These are phyloP conservation scores for Helicoverpa assulta DNA, from an alignment of 2,888 invertebrate species.

Conservation along the genomic window DNA sequence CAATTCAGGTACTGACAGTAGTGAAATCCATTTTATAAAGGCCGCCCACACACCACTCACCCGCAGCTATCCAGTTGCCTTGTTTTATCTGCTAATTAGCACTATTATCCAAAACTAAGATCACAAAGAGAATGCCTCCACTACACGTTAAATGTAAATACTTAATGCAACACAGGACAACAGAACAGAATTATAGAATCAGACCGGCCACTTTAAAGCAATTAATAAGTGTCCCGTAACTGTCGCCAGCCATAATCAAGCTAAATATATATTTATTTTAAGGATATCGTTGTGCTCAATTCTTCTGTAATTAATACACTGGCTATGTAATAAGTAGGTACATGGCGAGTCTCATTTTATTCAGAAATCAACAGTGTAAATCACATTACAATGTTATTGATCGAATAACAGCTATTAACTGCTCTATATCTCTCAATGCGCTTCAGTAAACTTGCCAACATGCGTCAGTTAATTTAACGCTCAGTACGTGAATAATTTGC, in stretches of 20 bases:
- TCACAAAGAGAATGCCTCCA: slow-evolving; percentile 51
- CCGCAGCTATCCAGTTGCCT: slow-evolving; percentile 4
- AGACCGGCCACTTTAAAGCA: slow-evolving; percentile 26
- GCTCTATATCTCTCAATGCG: not conserved
- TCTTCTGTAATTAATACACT: no score
- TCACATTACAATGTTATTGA: not conserved
- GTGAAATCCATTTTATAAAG: slow-evolving; percentile 2
- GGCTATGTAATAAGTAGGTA: no score
- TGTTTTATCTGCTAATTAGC: slow-evolving; percentile 35
- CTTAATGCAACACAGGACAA: slow-evolving; percentile 33
- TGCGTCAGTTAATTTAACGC: not conserved
- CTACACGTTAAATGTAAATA: slow-evolving; percentile 50
- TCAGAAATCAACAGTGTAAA: not conserved
- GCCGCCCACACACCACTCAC: slow-evolving; percentile 4
- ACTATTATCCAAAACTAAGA: slow-evolving; percentile 45
- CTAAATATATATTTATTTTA: no score
- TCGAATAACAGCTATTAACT: not conserved
- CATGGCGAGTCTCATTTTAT: not conserved
- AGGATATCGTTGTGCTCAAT: no score
- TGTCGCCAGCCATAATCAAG: not conserved
- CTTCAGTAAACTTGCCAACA: not conserved
- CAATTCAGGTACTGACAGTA: slow-evolving; percentile 24
- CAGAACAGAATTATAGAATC: slow-evolving; percentile 8
- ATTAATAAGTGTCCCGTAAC: not conserved
- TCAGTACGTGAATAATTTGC: not conserved